Conservation (phyloP, 2,113 vertebrate genomes). For the Clupea harengus region DNA sequence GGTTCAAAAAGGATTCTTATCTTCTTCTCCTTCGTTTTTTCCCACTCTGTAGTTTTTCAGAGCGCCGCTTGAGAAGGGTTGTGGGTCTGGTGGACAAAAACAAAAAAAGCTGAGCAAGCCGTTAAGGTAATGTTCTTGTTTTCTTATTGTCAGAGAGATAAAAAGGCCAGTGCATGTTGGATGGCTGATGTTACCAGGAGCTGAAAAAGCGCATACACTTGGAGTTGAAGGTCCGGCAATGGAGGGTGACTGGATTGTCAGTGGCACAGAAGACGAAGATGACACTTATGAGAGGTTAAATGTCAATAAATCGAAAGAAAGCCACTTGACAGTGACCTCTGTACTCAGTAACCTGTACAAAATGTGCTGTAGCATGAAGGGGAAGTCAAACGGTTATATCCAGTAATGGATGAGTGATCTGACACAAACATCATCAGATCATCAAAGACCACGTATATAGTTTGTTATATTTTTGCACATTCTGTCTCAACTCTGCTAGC, state of each 20-base stretch:
- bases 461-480: background rate
- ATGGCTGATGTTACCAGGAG: background rate
- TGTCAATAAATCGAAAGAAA: background rate
- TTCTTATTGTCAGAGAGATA: background rate
- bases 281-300: background rate
- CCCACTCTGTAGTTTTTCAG: background rate
- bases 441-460: background rate
- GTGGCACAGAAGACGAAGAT: background rate
- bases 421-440: background rate
- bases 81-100: background rate
- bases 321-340: background rate
- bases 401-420: background rate
- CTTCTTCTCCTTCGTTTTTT: constrained; percentile 31
- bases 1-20: constrained; percentile 63
- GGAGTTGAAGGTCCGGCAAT: constrained; percentile 13
- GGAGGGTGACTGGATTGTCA: background rate
- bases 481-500: background rate
- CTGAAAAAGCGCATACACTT: background rate
- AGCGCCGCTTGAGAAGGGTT: background rate
- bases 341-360: background rate
- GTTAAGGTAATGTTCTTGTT: constrained; percentile 2
- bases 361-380: background rate
- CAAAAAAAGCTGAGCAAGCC: background rate
- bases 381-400: background rate
- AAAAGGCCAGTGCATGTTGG: background rate